Evolutionary conservation across 1,140 invertebrate genomes (phyloP).

Genomic region (Drosophila lini): DNA sequence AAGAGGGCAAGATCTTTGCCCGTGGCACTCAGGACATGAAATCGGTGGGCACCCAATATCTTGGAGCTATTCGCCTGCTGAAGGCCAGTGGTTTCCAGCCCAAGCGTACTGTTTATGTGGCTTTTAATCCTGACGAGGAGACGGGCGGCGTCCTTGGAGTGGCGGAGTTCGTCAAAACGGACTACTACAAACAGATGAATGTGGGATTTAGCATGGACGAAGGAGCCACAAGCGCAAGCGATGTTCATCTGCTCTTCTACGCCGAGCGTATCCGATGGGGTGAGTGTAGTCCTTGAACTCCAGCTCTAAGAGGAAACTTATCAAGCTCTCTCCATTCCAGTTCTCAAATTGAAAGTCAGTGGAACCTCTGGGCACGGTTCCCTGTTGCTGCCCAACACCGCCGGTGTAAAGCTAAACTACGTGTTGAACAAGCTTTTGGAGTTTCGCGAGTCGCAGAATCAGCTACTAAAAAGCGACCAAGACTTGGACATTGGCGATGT

Average conservation of each 20-base stretch:
- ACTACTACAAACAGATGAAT: slow-evolving; percentile 93
- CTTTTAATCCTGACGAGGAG: slow-evolving; percentile 97
- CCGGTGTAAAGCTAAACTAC: slow-evolving; percentile 92
- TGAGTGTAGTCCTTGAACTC: slow-evolving; percentile 68
- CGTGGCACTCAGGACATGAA: slow-evolving; percentile 90
- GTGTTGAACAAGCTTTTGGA: slow-evolving; percentile 92
- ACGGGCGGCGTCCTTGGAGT: slow-evolving; percentile 94
- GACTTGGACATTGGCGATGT: slow-evolving; percentile 91
- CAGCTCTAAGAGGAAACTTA: neutral
- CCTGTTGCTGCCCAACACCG: slow-evolving; percentile 90
- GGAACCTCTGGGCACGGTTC: slow-evolving; percentile 96
- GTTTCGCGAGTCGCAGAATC: slow-evolving; percentile 88
- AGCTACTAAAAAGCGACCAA: slow-evolving; percentile 87
- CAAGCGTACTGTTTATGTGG: slow-evolving; percentile 89
- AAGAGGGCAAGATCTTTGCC: slow-evolving; percentile 91
- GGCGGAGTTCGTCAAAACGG: slow-evolving; percentile 90
- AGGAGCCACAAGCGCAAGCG: slow-evolving; percentile 87
- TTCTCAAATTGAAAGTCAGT: slow-evolving; percentile 60
- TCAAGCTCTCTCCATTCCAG: slow-evolving; percentile 6
- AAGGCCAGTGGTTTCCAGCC: slow-evolving; percentile 86
- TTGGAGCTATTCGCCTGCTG: slow-evolving; percentile 87
- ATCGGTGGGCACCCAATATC: slow-evolving; percentile 75
- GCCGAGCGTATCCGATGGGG: slow-evolving; percentile 91
- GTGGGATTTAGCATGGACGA: slow-evolving; percentile 96
- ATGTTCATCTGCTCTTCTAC: slow-evolving; percentile 90